Evolutionary conservation across 30 jellyfish, hydroid and myxozoan species (phyloP).

Genomic region (Chrysaora quinquecirrha): DNA sequence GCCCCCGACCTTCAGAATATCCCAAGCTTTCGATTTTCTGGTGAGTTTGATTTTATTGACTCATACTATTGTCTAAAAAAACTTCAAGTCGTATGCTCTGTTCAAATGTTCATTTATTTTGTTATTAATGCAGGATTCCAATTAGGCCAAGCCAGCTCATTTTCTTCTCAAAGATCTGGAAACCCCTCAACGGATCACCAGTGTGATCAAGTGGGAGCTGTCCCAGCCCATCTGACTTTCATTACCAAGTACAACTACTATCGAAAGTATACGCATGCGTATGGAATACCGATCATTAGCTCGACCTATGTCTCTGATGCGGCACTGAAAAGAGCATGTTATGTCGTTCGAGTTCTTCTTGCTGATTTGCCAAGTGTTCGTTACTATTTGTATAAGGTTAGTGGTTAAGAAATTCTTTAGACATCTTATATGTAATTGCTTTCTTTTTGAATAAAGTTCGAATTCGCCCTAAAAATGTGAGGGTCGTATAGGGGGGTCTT

Average conservation of each 20-base stretch:
- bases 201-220: constrained; percentile 55
- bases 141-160: background rate
- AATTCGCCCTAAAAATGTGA: too few species aligned
- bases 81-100: too few species aligned
- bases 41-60: too few species aligned
- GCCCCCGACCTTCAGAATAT: constrained; percentile 51
- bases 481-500: too few species aligned
- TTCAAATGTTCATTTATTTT: too few species aligned
- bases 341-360: constrained; percentile 66
- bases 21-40: constrained; percentile 10
- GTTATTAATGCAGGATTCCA: background rate
- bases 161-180: constrained; percentile 43
- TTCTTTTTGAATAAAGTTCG: too few species aligned
- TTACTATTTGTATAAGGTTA: constrained; percentile 65
- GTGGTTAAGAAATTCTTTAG: too few species aligned
- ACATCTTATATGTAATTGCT: too few species aligned
- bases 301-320: constrained; percentile 65
- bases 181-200: constrained; percentile 58
- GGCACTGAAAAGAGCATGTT: constrained; percentile 79
- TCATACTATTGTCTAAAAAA: too few species aligned
- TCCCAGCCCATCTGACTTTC: constrained; percentile 70
- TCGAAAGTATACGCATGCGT: constrained; percentile 80
- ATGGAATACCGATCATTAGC: constrained; percentile 79
- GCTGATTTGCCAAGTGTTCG: constrained; percentile 63
- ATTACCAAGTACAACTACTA: constrained; percentile 61